Percentiles rank a stretch among this genome's conserved stretches.
Conservation (phyloP, 1,140 invertebrate species). For the Drosophila mauritiana region DNA sequence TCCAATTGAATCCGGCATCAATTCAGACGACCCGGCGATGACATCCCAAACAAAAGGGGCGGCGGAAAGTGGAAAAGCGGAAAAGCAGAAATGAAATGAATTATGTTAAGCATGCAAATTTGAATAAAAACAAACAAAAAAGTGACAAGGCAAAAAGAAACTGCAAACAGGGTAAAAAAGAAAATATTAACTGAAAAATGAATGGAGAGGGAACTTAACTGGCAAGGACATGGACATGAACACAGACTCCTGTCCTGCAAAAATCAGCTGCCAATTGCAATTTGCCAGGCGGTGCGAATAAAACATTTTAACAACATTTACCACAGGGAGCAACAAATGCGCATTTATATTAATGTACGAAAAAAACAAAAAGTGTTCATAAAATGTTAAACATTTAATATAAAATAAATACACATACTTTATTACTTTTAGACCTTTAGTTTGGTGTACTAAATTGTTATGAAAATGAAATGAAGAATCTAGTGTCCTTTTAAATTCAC, state of each 20-base stretch:
- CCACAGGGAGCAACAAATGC: constrained; percentile 2
- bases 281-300: constrained; percentile 45
- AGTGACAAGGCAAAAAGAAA: constrained; percentile 14
- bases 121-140: constrained; percentile 32
- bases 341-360: background rate
- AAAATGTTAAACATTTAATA: background rate
- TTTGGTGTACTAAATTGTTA: no score
- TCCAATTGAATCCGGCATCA: constrained; percentile 36
- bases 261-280: constrained; percentile 61
- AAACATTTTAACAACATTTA: constrained; percentile 44
- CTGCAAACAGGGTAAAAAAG: constrained; percentile 2
- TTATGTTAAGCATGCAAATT: constrained; percentile 59
- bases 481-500: background rate
- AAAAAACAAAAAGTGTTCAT: background rate
- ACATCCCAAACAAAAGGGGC: constrained; percentile 27
- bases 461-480: background rate
- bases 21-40: constrained; percentile 32
- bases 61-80: background rate
- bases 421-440: no score
- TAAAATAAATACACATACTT: no score
- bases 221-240: constrained; percentile 14
- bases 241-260: background rate
- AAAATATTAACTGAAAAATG: background rate
- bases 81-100: constrained; percentile 46
- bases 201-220: background rate